Evolutionary conservation across 1,140 invertebrate genomes (phyloP).

Genomic region (Dendrolimus punctatus): DNA sequence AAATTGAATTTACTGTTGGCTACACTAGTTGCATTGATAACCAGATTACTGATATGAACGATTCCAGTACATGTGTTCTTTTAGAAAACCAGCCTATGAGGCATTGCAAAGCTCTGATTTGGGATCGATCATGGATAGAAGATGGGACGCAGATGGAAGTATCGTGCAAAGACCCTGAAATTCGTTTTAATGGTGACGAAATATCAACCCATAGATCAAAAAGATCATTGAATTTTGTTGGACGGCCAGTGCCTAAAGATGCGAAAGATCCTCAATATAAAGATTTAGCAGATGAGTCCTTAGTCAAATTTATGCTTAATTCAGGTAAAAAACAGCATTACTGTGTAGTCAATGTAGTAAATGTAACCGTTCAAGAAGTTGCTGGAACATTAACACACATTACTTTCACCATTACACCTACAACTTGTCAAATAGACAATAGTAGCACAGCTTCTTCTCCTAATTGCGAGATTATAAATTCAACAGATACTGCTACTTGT

Average conservation of each 20-base stretch:
- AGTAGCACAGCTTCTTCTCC: slow-evolving; percentile 5
- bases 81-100: slow-evolving; percentile 33
- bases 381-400: slow-evolving; percentile 16
- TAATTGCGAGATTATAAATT: neutral
- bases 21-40: slow-evolving; percentile 59
- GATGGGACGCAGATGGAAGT: slow-evolving; percentile 60
- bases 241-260: slow-evolving; percentile 5
- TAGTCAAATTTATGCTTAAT: slow-evolving; percentile 22
- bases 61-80: slow-evolving; percentile 28
- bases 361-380: slow-evolving; percentile 27
- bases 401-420: slow-evolving; percentile 6
- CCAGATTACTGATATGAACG: slow-evolving; percentile 9
- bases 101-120: slow-evolving; percentile 70
- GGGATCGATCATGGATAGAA: slow-evolving; percentile 76
- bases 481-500: neutral
- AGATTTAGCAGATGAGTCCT: slow-evolving; percentile 28
- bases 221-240: slow-evolving; percentile 15
- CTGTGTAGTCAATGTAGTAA: slow-evolving; percentile 22
- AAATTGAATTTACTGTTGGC: slow-evolving; percentile 64
- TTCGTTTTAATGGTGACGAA: slow-evolving; percentile 4
- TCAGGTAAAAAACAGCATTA: slow-evolving; percentile 16
- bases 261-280: slow-evolving; percentile 24
- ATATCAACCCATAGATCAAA: slow-evolving; percentile 14
- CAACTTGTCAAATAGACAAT: too few species aligned
- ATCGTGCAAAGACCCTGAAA: slow-evolving; percentile 40